Conservation (phyloP, 92 coral and sea anemone species). For the Siderastrea radians region DNA sequence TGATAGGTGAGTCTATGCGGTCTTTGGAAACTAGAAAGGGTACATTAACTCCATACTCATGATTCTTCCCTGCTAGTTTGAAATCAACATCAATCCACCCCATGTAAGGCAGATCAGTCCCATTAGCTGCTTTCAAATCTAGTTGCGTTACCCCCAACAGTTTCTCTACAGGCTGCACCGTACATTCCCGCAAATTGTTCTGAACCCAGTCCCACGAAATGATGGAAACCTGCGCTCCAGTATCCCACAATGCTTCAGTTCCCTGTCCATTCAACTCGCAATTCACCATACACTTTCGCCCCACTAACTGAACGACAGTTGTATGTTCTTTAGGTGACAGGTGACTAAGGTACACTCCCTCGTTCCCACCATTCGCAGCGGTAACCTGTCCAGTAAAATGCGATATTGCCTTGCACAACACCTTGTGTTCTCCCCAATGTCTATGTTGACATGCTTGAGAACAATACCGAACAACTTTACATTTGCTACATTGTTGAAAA, state of each 20-base stretch:
- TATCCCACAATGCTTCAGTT: constrained; percentile 67
- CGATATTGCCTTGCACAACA: constrained; percentile 6
- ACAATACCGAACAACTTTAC: constrained; percentile 74
- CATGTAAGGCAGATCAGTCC: constrained; percentile 63
- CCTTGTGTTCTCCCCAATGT: constrained; percentile 70
- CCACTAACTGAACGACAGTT: constrained; percentile 58
- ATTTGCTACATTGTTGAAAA: constrained; percentile 57
- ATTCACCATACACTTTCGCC: constrained; percentile 57
- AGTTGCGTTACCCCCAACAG: constrained; percentile 58
- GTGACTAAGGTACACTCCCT: constrained; percentile 45
- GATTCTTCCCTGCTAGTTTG: background rate
- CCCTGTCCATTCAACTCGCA: constrained; percentile 50
- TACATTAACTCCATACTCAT: constrained; percentile 6
- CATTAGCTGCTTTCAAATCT: constrained; percentile 64
- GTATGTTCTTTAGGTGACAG: constrained; percentile 72
- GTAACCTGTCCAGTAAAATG: no score
- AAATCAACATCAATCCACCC: constrained; percentile 55
- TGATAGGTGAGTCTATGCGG: constrained; percentile 39
- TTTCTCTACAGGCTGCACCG: constrained; percentile 42
- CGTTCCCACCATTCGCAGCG: background rate
- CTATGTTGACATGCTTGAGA: constrained; percentile 64
- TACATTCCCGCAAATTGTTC: constrained; percentile 30
- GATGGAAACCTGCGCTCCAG: constrained; percentile 80
- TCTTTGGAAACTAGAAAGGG: constrained; percentile 63
- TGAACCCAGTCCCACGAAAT: constrained; percentile 44